Evolutionary conservation across 2,113 vertebrate species (phyloP).

Genomic region (Theristicus caerulescens): DNA sequence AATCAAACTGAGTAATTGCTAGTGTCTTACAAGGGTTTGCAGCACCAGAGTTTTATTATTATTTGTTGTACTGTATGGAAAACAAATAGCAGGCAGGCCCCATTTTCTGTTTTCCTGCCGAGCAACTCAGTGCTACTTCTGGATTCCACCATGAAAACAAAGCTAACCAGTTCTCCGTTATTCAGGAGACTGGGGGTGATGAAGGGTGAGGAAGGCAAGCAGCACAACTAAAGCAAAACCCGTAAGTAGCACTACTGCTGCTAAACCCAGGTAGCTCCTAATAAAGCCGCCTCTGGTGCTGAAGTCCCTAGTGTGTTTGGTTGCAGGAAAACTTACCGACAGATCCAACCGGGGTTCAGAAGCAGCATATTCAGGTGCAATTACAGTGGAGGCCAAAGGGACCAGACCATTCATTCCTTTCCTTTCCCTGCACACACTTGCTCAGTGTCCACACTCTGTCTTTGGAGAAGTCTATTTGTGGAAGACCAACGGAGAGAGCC

Average conservation of each 20-base stretch:
- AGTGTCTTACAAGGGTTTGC: background rate
- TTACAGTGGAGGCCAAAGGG: background rate
- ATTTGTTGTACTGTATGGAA: background rate
- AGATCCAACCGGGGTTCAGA: background rate
- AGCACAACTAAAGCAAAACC: background rate
- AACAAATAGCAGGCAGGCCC: background rate
- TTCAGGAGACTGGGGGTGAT: background rate
- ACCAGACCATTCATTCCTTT: background rate
- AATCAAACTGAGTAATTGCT: background rate
- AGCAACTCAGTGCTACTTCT: background rate
- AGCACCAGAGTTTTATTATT: background rate
- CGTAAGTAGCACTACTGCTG: background rate
- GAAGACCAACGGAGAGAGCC: background rate
- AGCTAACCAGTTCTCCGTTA: background rate
- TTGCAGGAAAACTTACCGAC: background rate
- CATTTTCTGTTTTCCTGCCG: background rate
- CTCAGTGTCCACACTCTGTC: background rate
- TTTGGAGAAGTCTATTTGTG: background rate
- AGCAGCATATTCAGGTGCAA: background rate
- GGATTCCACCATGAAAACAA: background rate
- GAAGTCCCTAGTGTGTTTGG: background rate
- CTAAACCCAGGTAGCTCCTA: background rate
- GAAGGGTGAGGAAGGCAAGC: background rate
- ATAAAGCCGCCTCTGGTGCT: background rate
- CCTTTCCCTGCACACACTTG: background rate